These are phyloP conservation scores for Ectobius pallidus DNA, from an alignment of 2,888 invertebrate genomes.

Conservation along the genomic window DNA sequence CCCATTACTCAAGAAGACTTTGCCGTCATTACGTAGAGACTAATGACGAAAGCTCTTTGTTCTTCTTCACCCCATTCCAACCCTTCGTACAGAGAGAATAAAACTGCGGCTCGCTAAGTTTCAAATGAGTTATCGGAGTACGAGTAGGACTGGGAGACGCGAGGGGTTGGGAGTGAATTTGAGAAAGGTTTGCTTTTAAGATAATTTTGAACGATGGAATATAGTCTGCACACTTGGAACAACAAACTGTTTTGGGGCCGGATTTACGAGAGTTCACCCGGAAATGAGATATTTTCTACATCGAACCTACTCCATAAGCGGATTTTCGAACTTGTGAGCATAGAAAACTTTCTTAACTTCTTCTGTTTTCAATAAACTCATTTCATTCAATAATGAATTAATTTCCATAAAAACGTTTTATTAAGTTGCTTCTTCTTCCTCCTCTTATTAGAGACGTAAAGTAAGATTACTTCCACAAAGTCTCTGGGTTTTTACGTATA, in stretches of 20 bases:
- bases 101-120: not conserved
- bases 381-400: no score
- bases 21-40: slow-evolving; percentile 13
- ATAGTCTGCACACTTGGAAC: slow-evolving; percentile 3
- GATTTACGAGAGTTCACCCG: not conserved
- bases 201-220: not conserved
- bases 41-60: slow-evolving; percentile 15
- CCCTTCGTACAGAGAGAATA: not conserved
- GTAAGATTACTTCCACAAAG: no score
- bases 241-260: slow-evolving; percentile 1
- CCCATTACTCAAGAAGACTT: not conserved
- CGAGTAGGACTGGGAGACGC: no score
- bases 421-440: no score
- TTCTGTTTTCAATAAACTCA: no score
- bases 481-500: no score
- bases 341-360: no score
- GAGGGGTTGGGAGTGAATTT: not conserved
- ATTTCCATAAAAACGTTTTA: no score
- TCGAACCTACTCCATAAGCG: no score
- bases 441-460: no score
- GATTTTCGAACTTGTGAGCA: no score
- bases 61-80: not conserved
- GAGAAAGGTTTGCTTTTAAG: not conserved
- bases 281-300: no score
- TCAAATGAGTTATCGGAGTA: slow-evolving; percentile 15